Evolutionary conservation across 1,140 invertebrate species (phyloP).

Genomic region (Hyphantria cunea): DNA sequence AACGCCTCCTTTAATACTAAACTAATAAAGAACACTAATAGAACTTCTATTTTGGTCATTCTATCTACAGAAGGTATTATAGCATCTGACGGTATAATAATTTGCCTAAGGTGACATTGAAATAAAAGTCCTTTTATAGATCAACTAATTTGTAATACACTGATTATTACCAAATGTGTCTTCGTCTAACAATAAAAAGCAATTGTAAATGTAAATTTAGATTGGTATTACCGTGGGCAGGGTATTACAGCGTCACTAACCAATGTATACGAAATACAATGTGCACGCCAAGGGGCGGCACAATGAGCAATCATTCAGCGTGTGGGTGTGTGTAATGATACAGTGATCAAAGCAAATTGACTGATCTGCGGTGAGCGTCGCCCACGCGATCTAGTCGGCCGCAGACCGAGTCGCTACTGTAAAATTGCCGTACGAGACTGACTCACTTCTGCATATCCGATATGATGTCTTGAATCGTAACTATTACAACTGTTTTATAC

Average conservation of each 20-base stretch:
- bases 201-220: conserved; percentile 4
- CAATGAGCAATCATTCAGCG: conserved; percentile 37
- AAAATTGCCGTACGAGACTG: not conserved
- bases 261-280: conserved; percentile 23
- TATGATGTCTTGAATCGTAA: not conserved
- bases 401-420: conserved; percentile 1
- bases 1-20: conserved; percentile 3
- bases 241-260: conserved; percentile 27
- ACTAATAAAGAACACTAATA: conserved; percentile 12
- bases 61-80: too few relatives aligned
- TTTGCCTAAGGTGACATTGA: conserved; percentile 9
- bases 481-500: not conserved
- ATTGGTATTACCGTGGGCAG: conserved; percentile 22
- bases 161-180: conserved; percentile 23
- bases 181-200: conserved; percentile 21
- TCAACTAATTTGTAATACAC: conserved; percentile 15
- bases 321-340: conserved; percentile 40
- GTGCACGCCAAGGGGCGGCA: conserved; percentile 33
- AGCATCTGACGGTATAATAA: not conserved
- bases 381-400: conserved; percentile 4
- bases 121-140: conserved; percentile 9
- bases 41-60: too few relatives aligned
- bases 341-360: conserved; percentile 40
- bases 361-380: conserved; percentile 31
- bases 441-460: not conserved